Base-by-base conservation (phyloP, 1,140 invertebrate species). In the Ganaspis sp. region DNA sequence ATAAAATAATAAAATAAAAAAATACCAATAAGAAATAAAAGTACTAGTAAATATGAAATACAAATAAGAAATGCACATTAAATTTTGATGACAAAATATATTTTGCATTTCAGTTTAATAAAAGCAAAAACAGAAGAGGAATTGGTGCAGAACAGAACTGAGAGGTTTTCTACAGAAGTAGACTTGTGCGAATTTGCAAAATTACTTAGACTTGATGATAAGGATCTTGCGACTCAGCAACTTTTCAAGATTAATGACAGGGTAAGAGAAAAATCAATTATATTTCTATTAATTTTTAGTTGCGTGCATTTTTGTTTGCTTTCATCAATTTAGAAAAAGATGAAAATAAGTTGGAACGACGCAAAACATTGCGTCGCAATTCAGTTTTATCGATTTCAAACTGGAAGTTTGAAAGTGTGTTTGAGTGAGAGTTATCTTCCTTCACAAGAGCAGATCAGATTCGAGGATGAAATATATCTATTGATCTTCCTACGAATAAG, bases 231-330 rank as follows among this genome's bases (percentile, higher is more conserved):
- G 11, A 85, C 93, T 4, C 91, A 93, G 69, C 91, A 95, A 49
- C 91, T 96, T 6, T 96, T 95, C 86, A 91, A 92, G 74, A 92
- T 96, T 78, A 95, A 95, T 84, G 93, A 94, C 80, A 94, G 93
- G 88, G 94, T 96, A 87, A 86, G 70, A 85, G 15, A 23, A 21
- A 23, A 1, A 40, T 26, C 12, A 26, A 15, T 64, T 29, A 26
- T 15, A 4, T 11, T 11, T 15, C 9, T 42, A 42, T 12, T 4
- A 45, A 45, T 45, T 45, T 45, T 6, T 45, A n/a, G n/a, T n/a
- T n/a, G n/a, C n/a, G n/a, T n/a, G n/a, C 17, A 17, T 17, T 8
- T 6, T 45, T 45, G 12, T 45, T 45, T 45, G 4, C n/a, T 45
- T 12, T 45, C n/a, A n/a, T 0, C n/a, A 49, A 49, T 49, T 49